Evolutionary conservation across 2,113 vertebrate species (phyloP), one percentile per base, ranked within the genome.

Genomic region (Patagioenas fasciata): DNA sequence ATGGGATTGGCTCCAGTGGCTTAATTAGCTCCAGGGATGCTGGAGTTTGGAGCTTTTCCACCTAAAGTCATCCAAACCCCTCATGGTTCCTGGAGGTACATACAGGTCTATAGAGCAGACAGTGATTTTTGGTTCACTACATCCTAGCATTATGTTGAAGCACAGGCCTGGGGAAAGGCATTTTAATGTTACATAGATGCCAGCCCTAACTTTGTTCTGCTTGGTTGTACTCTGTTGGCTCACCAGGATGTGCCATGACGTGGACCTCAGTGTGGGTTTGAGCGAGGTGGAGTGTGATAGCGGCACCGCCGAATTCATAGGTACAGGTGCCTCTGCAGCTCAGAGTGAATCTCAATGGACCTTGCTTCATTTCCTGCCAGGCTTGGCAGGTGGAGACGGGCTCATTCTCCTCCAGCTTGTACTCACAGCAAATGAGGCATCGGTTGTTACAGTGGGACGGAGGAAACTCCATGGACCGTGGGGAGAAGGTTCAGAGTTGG

Each of bases 201-300:
- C 19, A 38, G 26, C 66, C 60, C 29, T 24, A 47, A 8, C 25
- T 9, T 38, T 11, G 1, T 29, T 51, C 25, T 67, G 28, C 34
- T 32, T 73, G n/a, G 40, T 58, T 69, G 65, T 9, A 1, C 66
- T 53, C 72, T 0, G 2, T 10, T 54, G 26, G 26, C 56, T 84
- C 31, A 1, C 44, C 67, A 74, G 23, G 66, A 26, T 42, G 51
- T 42, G n/a, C 57, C 6, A 1, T 5, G 16, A 7, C 0, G 3
- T 12, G 38, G 44, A 28, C 42, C 67, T 73, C 14, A 17, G 61
- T 32, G 3, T 18, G 36, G 31, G 53, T 61, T 50, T 62, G 65
- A 67, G 50, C 32, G 69, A 66, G 36, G 12, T 28, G 16, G 31
- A 13, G 38, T 1, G 7, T 31, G 11, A 21, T 4, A 40, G 60